Evolutionary conservation across 2,797 vertebrate genomes (phyloP).

Genomic region (Nannoperca australis): DNA sequence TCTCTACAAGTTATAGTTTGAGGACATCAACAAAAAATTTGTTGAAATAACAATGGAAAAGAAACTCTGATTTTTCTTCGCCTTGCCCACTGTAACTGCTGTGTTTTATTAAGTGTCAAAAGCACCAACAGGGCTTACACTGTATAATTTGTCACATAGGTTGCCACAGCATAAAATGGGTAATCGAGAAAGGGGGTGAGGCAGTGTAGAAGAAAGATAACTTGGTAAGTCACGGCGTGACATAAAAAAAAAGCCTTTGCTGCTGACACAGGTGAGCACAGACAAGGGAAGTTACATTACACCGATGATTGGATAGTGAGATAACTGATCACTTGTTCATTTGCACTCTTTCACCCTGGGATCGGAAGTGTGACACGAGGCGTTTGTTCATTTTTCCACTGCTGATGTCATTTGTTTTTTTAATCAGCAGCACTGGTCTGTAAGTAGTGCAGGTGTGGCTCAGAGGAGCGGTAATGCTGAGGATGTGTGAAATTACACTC

Average conservation of each 20-base stretch:
- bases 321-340: slow-evolving; percentile 81
- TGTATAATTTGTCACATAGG: slow-evolving; percentile 54
- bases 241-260: slow-evolving; percentile 66
- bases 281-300: slow-evolving; percentile 59
- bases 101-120: slow-evolving; percentile 81
- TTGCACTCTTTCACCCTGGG: slow-evolving; percentile 83
- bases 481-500: slow-evolving; percentile 76
- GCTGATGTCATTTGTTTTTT: slow-evolving; percentile 83
- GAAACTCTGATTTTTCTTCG: slow-evolving; percentile 46
- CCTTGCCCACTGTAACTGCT: slow-evolving; percentile 75
- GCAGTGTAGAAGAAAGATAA: slow-evolving; percentile 23
- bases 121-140: slow-evolving; percentile 66
- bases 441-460: slow-evolving; percentile 82
- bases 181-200: slow-evolving; percentile 42
- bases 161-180: slow-evolving; percentile 43
- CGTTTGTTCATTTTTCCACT: slow-evolving; percentile 82
- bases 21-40: background rate
- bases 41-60: slow-evolving; percentile 39
- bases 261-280: slow-evolving; percentile 71
- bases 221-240: slow-evolving; percentile 61
- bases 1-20: background rate
- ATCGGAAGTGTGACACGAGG: slow-evolving; percentile 81
- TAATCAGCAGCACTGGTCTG: slow-evolving; percentile 76
- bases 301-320: slow-evolving; percentile 68
- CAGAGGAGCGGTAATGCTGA: slow-evolving; percentile 74